Base-by-base conservation (phyloP, 1,140 invertebrate species). In the Phymastichus coffea region DNA sequence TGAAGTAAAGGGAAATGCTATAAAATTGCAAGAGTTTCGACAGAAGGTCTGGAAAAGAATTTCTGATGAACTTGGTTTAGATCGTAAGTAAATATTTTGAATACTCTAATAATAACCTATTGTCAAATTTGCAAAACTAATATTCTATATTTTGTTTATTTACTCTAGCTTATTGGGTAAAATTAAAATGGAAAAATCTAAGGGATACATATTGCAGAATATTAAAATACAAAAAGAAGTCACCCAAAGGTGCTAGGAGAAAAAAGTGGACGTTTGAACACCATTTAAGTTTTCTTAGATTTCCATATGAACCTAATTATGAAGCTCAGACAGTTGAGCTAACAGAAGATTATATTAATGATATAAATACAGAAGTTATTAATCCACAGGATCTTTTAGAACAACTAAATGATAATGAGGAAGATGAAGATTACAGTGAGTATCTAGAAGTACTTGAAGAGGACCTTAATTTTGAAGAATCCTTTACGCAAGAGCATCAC, bases 201-300 rank as follows among this genome's bases (percentile, higher is more conserved):
- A 70, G 72, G 12, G 77, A 78, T 28, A 80, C 78, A 0, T 80
- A 79, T 19, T 78, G 74, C 37, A 64, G 74, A 14, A 74, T 76
- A 57, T 55, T 77, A 4, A 80, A 80, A 48, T 72, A 73, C 33
- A 79, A 79, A 66, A 72, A 70, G 19, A 77, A 72, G 57, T 69
- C 76, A 7, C 65, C 76, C 0, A 77, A 75, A 59, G 74, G 71
- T 23, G 43, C 58, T 2, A 66, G 74, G 46, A 70, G 73, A 41
- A 80, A 79, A 59, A 80, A 79, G 66, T 80, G 78, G 78, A 71
- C 78, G 22, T 80, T 76, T 49, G 78, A 80, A 48, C 76, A 79
- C 63, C 57, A 72, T 54, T 63, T 80, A 14, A 78, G 43, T 52
- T 80, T 80, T 49, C 58, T 80, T 28, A 77, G 72, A 52, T 79